These are phyloP conservation scores for Sitophilus oryzae DNA, from an alignment of 1,140 invertebrate species.

Conservation along the genomic window DNA sequence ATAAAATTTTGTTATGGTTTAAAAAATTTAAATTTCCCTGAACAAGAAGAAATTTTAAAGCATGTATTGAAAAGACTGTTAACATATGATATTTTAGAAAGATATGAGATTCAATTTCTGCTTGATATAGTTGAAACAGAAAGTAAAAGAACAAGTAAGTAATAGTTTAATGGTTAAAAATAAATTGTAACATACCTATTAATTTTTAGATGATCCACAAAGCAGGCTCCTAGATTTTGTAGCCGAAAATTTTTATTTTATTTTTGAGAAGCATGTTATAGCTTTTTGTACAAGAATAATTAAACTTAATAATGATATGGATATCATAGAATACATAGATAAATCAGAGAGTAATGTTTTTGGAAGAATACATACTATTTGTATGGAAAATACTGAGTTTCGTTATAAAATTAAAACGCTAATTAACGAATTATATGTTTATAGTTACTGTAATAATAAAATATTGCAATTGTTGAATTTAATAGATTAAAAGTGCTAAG, in stretches of 20 bases:
- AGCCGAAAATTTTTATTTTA: not conserved
- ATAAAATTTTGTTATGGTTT: not conserved
- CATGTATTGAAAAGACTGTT: not conserved
- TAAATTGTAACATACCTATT: not conserved
- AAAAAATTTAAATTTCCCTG: not conserved
- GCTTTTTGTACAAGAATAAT: not conserved
- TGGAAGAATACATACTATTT: not conserved
- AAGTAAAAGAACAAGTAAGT: too few species aligned
- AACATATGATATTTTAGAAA: not conserved
- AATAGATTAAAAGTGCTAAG: too few species aligned
- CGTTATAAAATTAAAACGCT: constrained; percentile 14
- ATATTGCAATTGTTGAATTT: too few species aligned
- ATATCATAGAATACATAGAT: not conserved
- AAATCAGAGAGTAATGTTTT: not conserved
- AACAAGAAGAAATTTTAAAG: not conserved
- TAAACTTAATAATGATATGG: not conserved
- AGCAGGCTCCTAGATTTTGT: not conserved
- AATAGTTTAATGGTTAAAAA: too few species aligned
- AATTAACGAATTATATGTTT: constrained; percentile 21
- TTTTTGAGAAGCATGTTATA: not conserved
- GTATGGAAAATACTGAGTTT: not conserved
- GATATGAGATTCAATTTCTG: not conserved
- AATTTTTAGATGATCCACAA: not conserved
- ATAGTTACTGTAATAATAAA: constrained; percentile 26
- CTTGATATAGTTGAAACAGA: too few species aligned